Percentiles rank a stretch among this genome's conserved stretches.
phyloP scores from a whole-genome alignment of 2,888 invertebrate species.

The Drosophila suboccidentalis region DNA sequence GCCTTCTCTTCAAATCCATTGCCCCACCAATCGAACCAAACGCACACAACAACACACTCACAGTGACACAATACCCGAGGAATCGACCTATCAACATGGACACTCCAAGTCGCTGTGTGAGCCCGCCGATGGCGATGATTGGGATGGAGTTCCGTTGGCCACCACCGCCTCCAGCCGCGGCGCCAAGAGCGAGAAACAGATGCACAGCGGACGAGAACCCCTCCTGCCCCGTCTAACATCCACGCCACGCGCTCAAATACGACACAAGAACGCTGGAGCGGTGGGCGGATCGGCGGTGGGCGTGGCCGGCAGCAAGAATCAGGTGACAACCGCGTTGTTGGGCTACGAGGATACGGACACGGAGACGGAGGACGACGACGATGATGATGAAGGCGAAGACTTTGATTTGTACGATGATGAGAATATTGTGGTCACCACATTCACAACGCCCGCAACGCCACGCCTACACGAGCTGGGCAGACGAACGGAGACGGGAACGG shows the following conservation, averaged over 20 bases:
- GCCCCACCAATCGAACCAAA: constrained; percentile 51
- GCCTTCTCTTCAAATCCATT: constrained; percentile 76
- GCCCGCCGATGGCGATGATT: constrained; percentile 86
- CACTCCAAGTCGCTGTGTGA: constrained; percentile 88
- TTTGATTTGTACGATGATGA: constrained; percentile 85
- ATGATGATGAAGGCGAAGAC: constrained; percentile 84
- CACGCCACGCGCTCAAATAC: constrained; percentile 88
- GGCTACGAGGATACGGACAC: constrained; percentile 86
- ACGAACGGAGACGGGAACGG: constrained; percentile 37
- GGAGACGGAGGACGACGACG: constrained; percentile 83
- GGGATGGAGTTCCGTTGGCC: constrained; percentile 84
- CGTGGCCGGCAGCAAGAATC: constrained; percentile 86
- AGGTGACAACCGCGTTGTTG: constrained; percentile 87
- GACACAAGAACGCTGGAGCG: constrained; percentile 86
- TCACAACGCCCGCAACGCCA: constrained; percentile 68
- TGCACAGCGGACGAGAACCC: constrained; percentile 85
- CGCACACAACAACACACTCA: constrained; percentile 40
- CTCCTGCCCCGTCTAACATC: constrained; percentile 87
- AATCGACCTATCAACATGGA: constrained; percentile 86
- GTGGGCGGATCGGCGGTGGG: constrained; percentile 58
- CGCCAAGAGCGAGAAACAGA: constrained; percentile 64
- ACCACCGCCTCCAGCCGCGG: constrained; percentile 68
- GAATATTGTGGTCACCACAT: constrained; percentile 85
- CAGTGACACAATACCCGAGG: constrained; percentile 91
- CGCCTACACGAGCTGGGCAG: constrained; percentile 48